phyloP scores from a whole-genome alignment of 2,888 invertebrate species.

The Pachliopta kotzebuea region DNA sequence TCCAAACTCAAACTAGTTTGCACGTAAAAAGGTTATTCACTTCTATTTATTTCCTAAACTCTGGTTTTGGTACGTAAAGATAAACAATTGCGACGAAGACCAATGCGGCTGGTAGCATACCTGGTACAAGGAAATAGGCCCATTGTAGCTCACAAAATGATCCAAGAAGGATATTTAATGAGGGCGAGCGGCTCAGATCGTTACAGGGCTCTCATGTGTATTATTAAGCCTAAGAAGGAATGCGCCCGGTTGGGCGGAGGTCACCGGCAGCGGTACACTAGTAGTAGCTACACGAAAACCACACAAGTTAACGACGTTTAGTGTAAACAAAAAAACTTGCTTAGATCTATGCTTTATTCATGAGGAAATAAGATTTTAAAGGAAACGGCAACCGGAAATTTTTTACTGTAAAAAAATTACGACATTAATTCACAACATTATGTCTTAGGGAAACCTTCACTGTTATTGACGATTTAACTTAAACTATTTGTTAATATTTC shows the following conservation, averaged over 20 bases:
- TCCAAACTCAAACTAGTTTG: not conserved
- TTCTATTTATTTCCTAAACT: conserved; percentile 3
- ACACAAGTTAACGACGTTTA: conserved; percentile 29
- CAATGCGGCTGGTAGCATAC: conserved; percentile 31
- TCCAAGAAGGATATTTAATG: conserved; percentile 65
- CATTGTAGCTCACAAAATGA: conserved; percentile 45
- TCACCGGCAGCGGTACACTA: conserved; percentile 60
- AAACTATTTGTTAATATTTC: no score
- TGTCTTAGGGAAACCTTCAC: no score
- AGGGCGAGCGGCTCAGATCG: conserved; percentile 63
- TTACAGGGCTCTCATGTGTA: conserved; percentile 69
- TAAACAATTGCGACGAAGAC: conserved; percentile 22
- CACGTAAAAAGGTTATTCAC: conserved; percentile 1
- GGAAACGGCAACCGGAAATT: no score
- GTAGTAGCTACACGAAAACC: conserved; percentile 58
- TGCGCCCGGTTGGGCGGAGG: conserved; percentile 61
- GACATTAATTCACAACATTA: no score
- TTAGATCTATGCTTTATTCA: no score
- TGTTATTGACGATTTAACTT: no score
- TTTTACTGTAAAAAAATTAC: no score
- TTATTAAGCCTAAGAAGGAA: conserved; percentile 78
- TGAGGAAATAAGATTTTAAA: no score
- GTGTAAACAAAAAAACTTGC: not conserved
- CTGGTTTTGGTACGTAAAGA: not conserved
- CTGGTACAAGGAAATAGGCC: conserved; percentile 44